Evolutionary conservation across 2,888 invertebrate species (phyloP).

Genomic region (Caenorhabditis sp.): DNA sequence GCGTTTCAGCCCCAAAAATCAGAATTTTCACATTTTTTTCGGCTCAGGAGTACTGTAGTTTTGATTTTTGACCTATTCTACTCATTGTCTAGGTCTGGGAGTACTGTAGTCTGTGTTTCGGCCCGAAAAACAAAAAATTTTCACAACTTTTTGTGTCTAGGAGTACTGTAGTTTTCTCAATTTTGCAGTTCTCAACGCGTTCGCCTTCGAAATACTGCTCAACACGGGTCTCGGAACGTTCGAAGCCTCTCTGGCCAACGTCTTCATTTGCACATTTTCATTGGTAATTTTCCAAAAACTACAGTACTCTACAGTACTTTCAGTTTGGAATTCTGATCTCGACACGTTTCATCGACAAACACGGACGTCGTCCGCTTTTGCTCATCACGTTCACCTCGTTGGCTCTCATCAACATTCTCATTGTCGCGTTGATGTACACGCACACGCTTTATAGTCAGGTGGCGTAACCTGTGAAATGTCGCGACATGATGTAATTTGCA

Average conservation of each 20-base stretch:
- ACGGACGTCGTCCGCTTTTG: conserved; percentile 24
- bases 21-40: too few relatives aligned
- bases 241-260: conserved; percentile 23
- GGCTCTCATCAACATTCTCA: conserved; percentile 13
- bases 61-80: too few relatives aligned
- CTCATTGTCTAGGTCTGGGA: too few relatives aligned
- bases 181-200: conserved; percentile 31
- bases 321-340: conserved; percentile 23
- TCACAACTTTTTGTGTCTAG: too few relatives aligned
- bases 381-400: conserved; percentile 16
- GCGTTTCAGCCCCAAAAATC: too few relatives aligned
- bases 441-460: conserved; percentile 14
- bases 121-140: too few relatives aligned
- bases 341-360: conserved; percentile 26
- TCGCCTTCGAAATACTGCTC: conserved; percentile 28
- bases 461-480: not conserved
- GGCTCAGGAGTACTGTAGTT: too few relatives aligned
- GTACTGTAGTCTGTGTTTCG: too few relatives aligned
- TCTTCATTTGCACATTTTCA: conserved; percentile 25
- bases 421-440: conserved; percentile 16
- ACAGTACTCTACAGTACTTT: not conserved
- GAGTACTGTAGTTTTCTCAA: too few relatives aligned
- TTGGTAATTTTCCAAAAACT: not conserved
- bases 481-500: too few relatives aligned
- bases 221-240: conserved; percentile 17